phyloP scores from a whole-genome alignment of 2,797 vertebrate genomes.

The Psittacula derbiana region DNA sequence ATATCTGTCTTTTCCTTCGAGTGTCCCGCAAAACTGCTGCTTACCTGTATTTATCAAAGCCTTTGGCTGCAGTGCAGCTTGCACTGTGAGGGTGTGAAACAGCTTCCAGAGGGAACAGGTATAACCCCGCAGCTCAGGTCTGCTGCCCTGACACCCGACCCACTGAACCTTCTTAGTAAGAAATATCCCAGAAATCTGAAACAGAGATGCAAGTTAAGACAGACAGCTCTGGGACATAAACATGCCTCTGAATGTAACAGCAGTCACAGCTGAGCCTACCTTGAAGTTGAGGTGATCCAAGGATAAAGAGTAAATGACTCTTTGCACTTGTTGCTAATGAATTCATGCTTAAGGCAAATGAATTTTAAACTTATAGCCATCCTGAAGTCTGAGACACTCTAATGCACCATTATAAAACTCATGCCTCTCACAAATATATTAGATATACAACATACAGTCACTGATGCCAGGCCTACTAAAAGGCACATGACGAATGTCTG shows the following conservation, averaged over 20 bases:
- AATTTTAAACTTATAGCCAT: not conserved
- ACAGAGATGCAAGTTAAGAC: not conserved
- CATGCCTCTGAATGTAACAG: not conserved
- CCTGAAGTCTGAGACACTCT: not conserved
- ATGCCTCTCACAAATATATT: not conserved
- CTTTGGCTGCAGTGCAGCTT: conserved; percentile 77
- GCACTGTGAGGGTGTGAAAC: conserved; percentile 88
- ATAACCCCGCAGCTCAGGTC: conserved; percentile 86
- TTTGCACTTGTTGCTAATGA: not conserved
- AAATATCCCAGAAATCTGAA: conserved; percentile 91
- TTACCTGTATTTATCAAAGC: conserved; percentile 85
- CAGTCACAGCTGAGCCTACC: not conserved
- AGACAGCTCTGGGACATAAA: not conserved
- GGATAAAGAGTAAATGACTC: not conserved
- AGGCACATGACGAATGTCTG: not conserved
- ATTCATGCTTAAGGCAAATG: not conserved
- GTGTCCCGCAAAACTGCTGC: not conserved
- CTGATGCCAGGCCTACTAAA: not conserved
- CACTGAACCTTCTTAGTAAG: conserved; percentile 83
- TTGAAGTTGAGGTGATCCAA: not conserved
- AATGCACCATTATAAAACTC: not conserved
- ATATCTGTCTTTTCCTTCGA: not conserved
- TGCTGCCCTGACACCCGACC: conserved; percentile 93
- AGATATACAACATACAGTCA: not conserved
- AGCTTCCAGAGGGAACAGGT: conserved; percentile 92